phyloP scores from a whole-genome alignment of 2,888 invertebrate genomes.

The Clusia tigrina region DNA sequence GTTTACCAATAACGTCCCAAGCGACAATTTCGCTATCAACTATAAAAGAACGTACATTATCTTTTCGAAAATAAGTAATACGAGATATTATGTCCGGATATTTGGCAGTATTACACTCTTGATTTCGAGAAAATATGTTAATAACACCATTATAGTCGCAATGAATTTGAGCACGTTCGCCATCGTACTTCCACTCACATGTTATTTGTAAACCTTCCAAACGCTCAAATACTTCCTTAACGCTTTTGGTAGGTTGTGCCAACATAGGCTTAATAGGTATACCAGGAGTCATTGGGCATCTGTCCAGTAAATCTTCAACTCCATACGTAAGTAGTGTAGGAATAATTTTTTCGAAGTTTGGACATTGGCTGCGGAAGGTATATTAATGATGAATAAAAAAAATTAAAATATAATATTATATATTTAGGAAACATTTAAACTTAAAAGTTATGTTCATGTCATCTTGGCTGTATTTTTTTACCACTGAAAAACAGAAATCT shows the following conservation, averaged over 20 bases:
- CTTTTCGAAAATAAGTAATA: constrained; percentile 69
- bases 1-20: constrained; percentile 86
- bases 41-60: constrained; percentile 79
- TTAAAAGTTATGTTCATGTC: not conserved
- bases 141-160: constrained; percentile 73
- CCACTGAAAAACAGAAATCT: no score
- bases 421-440: constrained; percentile 2
- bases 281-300: constrained; percentile 89
- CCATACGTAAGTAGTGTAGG: constrained; percentile 81
- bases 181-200: constrained; percentile 99
- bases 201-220: constrained; percentile 90
- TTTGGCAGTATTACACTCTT: constrained; percentile 92
- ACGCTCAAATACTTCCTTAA: constrained; percentile 83
- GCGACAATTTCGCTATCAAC: constrained; percentile 98
- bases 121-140: constrained; percentile 92
- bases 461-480: no score
- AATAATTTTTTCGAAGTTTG: constrained; percentile 88
- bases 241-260: constrained; percentile 96
- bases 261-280: constrained; percentile 98
- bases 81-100: constrained; percentile 92
- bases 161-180: constrained; percentile 97
- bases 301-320: constrained; percentile 74
- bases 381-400: constrained; percentile 48
- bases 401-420: constrained; percentile 11
- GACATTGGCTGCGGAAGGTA: constrained; percentile 93